These are phyloP conservation scores for Eupithecia pulchellata DNA, from an alignment of 2,888 invertebrate species.

Conservation along the genomic window DNA sequence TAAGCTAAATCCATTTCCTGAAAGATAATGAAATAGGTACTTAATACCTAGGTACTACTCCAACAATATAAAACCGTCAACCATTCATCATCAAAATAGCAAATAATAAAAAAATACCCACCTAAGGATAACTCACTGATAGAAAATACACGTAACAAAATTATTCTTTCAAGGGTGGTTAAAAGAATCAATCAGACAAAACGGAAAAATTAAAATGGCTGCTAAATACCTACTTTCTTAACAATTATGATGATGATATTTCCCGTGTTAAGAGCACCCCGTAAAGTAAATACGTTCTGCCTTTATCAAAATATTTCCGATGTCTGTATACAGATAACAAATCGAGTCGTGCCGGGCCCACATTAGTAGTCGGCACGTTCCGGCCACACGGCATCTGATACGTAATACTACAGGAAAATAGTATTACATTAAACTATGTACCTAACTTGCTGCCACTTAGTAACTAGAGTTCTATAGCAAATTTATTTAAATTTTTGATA, in stretches of 20 bases:
- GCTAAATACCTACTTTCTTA: background rate
- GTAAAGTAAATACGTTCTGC: too few relatives aligned
- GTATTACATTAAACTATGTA: background rate
- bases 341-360: slow-evolving; percentile 78
- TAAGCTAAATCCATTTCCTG: too few relatives aligned
- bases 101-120: too few relatives aligned
- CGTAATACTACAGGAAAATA: slow-evolving; percentile 54
- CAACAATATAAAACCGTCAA: too few relatives aligned
- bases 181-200: background rate
- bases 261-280: background rate
- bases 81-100: too few relatives aligned
- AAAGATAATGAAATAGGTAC: too few relatives aligned
- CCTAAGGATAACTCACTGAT: too few relatives aligned
- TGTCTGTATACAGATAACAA: slow-evolving; percentile 64
- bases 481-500: too few relatives aligned
- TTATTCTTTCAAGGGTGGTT: background rate
- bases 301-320: slow-evolving; percentile 21
- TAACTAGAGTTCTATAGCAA: background rate
- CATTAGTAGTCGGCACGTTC: slow-evolving; percentile 79
- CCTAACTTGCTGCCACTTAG: background rate
- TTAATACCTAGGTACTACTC: too few relatives aligned
- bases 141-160: too few relatives aligned
- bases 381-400: slow-evolving; percentile 75
- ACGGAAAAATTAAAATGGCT: background rate
- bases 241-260: background rate